A percentile compares a stretch with the other conserved stretches of the same genome.
phyloP scores from a whole-genome alignment of 2,113 vertebrate species.

The Oreotrochilus melanogaster region DNA sequence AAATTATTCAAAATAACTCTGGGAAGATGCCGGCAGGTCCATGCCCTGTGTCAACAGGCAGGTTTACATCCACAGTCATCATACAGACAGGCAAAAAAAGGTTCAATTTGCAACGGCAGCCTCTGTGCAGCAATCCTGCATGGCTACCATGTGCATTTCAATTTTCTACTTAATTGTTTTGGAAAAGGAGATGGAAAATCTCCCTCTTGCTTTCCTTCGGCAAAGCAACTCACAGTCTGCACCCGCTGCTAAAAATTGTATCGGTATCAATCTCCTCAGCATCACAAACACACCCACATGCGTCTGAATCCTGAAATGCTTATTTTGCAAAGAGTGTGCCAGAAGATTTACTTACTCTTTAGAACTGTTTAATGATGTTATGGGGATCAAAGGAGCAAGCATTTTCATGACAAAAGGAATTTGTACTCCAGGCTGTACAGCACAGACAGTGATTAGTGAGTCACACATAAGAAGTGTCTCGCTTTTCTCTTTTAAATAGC shows the following conservation, averaged over 20 bases:
- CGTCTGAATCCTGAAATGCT: conserved; percentile 56
- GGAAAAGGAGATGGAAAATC: conserved; percentile 19
- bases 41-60: not conserved
- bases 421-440: conserved; percentile 62
- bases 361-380: conserved; percentile 71
- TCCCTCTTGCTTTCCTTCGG: not conserved
- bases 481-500: conserved; percentile 49
- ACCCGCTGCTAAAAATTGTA: conserved; percentile 63
- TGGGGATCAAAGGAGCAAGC: conserved; percentile 73
- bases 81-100: not conserved
- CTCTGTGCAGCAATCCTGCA: not conserved
- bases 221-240: conserved; percentile 1
- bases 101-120: not conserved
- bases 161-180: not conserved
- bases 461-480: conserved; percentile 61
- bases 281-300: conserved; percentile 67
- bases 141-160: not conserved
- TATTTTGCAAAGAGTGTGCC: conserved; percentile 63
- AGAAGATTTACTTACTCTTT: conserved; percentile 75
- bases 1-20: not conserved
- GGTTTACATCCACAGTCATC: not conserved
- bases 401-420: conserved; percentile 78
- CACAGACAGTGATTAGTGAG: conserved; percentile 77
- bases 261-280: conserved; percentile 60
- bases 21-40: not conserved